phyloP scores from a whole-genome alignment of 37 sponge, comb jelly and placozoan genomes.

The Chondrilla cf. caribensis region DNA sequence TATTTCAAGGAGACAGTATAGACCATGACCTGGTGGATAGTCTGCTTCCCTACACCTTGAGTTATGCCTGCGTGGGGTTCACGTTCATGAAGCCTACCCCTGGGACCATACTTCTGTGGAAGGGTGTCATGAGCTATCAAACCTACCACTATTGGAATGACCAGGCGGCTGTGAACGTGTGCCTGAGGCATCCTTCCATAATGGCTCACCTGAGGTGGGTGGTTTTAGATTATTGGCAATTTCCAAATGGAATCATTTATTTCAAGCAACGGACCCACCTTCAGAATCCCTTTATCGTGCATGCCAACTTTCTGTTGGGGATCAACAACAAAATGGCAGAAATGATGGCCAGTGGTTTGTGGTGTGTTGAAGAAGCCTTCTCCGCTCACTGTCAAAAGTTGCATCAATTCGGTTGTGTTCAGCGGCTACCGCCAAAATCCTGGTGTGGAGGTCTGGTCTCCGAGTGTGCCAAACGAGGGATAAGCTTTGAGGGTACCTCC shows the following conservation, averaged over 20 bases:
- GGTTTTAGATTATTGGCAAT: conserved; percentile 14
- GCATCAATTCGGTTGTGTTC: neutral
- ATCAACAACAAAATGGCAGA: conserved; percentile 14
- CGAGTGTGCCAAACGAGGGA: neutral
- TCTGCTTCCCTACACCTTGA: neutral
- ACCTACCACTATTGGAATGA: conserved; percentile 49
- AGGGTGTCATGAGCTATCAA: conserved; percentile 44
- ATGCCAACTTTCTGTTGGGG: conserved; percentile 47
- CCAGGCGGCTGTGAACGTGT: conserved; percentile 56
- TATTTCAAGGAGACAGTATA: conserved; percentile 1
- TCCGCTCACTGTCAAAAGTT: neutral
- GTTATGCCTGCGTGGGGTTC: conserved; percentile 2
- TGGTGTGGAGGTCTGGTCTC: neutral
- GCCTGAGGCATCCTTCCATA: conserved; percentile 38
- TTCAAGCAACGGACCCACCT: conserved; percentile 17
- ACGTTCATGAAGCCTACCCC: neutral
- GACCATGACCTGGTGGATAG: neutral
- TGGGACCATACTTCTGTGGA: conserved; percentile 24
- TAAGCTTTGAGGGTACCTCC: no score
- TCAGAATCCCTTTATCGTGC: conserved; percentile 39
- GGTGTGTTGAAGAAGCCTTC: conserved; percentile 33
- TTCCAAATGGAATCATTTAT: conserved; percentile 51
- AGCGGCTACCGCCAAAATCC: neutral
- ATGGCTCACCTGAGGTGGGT: conserved; percentile 24
- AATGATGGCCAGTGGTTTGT: conserved; percentile 35